Base-by-base conservation (phyloP, 2,113 vertebrate genomes). In the Kryptolebias marmoratus region DNA sequence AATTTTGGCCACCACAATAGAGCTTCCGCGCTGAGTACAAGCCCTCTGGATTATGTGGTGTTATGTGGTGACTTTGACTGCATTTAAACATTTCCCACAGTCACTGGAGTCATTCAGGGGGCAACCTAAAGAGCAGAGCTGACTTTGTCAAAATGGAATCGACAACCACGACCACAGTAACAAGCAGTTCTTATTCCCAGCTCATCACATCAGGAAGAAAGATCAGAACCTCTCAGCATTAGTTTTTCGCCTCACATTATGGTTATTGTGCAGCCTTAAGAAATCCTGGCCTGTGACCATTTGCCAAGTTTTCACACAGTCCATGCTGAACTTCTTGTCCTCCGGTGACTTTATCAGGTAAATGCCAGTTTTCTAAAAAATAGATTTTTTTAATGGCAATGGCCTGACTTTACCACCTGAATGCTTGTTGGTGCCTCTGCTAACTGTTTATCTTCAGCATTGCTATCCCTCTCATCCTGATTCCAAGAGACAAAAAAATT, bases 1-100 rank as follows among this genome's bases (percentile, higher is more conserved):
- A 61, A 76, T 63, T 55, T 64, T 71, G 22, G 52, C 62, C 12
- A 67, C 57, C 27, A 44, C 36, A 11, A 11, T 7, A 31, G 53
- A 47, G 52, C 39, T 57, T 57, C 55, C 5, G 2, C 61, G 63
- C 47, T 52, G 32, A 48, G 54, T 36, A 2, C 4, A 32, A 15
- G 28, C 14, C 45, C 12, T 9, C 10, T 30, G 14, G 8, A 63
- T 31, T 47, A 48, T 47, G 27, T 15, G 42, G 13, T 30, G 45
- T 30, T 4, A 63, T 62, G 30, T 27, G 15, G 14, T 10, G 14
- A 32, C 14, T 36, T 28, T 58, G 31, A 32, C 31, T 58, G 13
- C 55, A 27, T 30, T 55, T 57, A 32, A 57, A 16, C 2, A 6
- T 32, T 31, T 16, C 30, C 55, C 55, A 57, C 49, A 18, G 49